Evolutionary conservation across 2,888 invertebrate species (phyloP).

Genomic region (Byasa hedistus): DNA sequence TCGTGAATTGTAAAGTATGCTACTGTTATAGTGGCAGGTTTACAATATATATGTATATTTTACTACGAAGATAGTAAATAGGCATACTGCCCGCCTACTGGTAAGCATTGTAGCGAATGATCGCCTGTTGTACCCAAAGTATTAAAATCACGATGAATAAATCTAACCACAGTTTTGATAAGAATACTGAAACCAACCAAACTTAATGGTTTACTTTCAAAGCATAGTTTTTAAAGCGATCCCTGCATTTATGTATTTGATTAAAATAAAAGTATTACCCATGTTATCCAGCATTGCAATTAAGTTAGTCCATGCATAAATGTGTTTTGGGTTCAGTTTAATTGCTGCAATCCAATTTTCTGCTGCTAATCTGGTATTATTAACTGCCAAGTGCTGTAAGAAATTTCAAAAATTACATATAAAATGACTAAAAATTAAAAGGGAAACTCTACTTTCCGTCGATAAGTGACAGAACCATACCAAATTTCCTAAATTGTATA

Average conservation of each 20-base stretch:
- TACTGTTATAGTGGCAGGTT: too few species aligned
- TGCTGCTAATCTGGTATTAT: slow-evolving; percentile 86
- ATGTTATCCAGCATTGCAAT: slow-evolving; percentile 90
- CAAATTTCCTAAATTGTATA: slow-evolving; percentile 96
- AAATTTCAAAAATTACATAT: background rate
- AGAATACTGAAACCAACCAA: too few species aligned
- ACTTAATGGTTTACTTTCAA: too few species aligned
- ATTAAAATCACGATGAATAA: too few species aligned
- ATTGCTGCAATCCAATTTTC: slow-evolving; percentile 92
- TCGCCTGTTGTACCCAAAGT: too few species aligned
- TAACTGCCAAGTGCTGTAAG: slow-evolving; percentile 87
- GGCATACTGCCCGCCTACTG: too few species aligned
- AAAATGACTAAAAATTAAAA: background rate
- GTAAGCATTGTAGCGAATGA: too few species aligned
- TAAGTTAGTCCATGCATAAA: slow-evolving; percentile 95
- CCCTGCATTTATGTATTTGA: background rate
- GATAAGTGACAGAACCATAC: slow-evolving; percentile 63
- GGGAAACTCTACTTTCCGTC: background rate
- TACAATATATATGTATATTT: too few species aligned
- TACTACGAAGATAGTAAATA: too few species aligned
- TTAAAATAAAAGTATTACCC: slow-evolving; percentile 57
- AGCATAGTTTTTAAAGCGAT: too few species aligned
- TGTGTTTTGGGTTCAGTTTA: slow-evolving; percentile 86
- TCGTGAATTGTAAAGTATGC: too few species aligned
- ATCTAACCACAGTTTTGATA: too few species aligned